Evolutionary conservation across 1,140 invertebrate genomes (phyloP).

Genomic region (Drosophila azteca): DNA sequence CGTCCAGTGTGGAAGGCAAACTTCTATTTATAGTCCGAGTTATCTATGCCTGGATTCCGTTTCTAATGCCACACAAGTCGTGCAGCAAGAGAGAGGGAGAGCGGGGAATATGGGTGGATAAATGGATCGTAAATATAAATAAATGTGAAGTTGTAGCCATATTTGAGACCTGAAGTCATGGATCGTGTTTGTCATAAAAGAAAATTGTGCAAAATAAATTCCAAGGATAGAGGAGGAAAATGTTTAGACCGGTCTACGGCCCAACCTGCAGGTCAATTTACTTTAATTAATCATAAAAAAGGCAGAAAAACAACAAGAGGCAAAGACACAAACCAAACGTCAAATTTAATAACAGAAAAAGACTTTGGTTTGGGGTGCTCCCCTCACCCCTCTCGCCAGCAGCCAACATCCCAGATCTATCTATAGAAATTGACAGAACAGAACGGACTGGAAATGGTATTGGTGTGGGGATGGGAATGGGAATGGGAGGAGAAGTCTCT

Average conservation of each 20-base stretch:
- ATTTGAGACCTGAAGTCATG: conserved; percentile 26
- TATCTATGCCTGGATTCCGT: conserved; percentile 29
- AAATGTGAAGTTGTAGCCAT: conserved; percentile 33
- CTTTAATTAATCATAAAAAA: conserved; percentile 63
- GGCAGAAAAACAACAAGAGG: no score
- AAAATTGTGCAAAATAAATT: conserved; percentile 55
- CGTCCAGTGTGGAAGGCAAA: conserved; percentile 9
- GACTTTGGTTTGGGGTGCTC: conserved; percentile 1
- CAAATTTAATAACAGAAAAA: conserved; percentile 30
- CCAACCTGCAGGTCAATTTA: conserved; percentile 62
- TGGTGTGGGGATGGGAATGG: neutral
- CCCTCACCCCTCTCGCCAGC: no score
- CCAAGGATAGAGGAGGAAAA: conserved; percentile 48
- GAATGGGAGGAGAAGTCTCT: neutral
- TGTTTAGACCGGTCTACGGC: conserved; percentile 41
- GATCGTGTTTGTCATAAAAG: conserved; percentile 47
- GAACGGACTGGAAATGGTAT: neutral
- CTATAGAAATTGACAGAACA: conserved; percentile 1
- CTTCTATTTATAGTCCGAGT: conserved; percentile 51
- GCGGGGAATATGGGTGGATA: neutral
- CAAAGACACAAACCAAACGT: conserved; percentile 24
- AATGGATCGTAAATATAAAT: conserved; percentile 39
- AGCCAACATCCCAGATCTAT: no score
- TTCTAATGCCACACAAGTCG: conserved; percentile 46
- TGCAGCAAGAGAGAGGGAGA: neutral